Evolutionary conservation across 1,140 invertebrate genomes (phyloP).

Genomic region (Sitobion miscanthi): DNA sequence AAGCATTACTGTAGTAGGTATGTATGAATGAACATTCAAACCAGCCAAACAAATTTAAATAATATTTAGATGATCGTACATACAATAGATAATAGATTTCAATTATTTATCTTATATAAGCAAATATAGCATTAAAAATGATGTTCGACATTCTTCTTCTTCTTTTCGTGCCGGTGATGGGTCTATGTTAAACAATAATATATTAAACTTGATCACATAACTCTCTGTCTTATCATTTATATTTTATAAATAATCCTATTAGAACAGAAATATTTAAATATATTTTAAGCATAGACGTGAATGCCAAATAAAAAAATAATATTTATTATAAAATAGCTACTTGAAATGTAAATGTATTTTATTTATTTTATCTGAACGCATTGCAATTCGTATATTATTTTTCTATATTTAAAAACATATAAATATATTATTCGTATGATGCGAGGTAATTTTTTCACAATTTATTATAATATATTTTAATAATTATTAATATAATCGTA

Average conservation of each 20-base stretch:
- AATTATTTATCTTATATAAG: neutral
- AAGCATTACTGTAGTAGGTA: neutral
- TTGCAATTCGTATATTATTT: neutral
- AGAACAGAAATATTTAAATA: neutral
- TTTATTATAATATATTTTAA: no score
- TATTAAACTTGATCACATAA: neutral
- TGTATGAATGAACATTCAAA: neutral
- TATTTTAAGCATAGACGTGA: no score
- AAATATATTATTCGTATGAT: no score
- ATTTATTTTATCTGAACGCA: neutral
- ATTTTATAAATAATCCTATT: no score
- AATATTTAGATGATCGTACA: neutral
- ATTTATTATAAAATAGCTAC: no score
- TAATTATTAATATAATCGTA: no score
- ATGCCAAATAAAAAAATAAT: no score
- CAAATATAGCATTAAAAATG: neutral
- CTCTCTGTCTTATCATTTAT: neutral
- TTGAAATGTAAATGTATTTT: neutral
- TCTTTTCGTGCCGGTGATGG: no score
- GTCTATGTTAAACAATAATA: neutral
- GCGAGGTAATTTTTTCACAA: no score
- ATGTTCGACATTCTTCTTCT: neutral
- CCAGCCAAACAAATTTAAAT: neutral
- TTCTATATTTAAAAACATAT: neutral
- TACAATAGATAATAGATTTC: neutral